Evolutionary conservation across 2,888 invertebrate species (phyloP).

Genomic region (Cordylochernes scorpioides): DNA sequence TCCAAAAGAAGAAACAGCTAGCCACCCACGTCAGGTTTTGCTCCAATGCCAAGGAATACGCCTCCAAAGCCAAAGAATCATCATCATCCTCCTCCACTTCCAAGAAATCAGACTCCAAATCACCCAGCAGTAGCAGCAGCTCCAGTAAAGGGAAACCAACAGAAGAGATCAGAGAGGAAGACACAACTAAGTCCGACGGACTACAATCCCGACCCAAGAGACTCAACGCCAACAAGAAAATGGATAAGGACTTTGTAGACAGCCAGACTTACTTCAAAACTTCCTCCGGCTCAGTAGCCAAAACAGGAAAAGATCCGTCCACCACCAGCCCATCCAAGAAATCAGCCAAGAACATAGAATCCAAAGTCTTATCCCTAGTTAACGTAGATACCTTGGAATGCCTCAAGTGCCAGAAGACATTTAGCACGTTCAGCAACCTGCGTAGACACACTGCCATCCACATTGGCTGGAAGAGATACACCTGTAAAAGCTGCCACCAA

Average conservation of each 20-base stretch:
- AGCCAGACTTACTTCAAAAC: too few species aligned
- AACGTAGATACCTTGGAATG: conserved; percentile 17
- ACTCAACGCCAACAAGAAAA: conserved; percentile 7
- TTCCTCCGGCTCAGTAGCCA: too few species aligned
- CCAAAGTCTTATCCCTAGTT: conserved; percentile 16
- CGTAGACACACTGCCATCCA: conserved; percentile 41
- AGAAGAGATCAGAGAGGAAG: too few species aligned
- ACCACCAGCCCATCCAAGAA: not conserved
- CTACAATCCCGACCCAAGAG: too few species aligned
- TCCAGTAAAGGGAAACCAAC: not conserved
- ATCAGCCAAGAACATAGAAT: conserved; percentile 4
- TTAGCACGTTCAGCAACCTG: conserved; percentile 28
- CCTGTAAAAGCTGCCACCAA: conserved; percentile 37
- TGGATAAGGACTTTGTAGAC: conserved; percentile 4
- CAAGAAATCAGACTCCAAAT: too few species aligned
- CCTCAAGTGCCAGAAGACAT: conserved; percentile 16
- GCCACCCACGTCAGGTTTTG: not conserved
- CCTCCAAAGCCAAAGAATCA: too few species aligned
- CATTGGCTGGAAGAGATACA: conserved; percentile 41
- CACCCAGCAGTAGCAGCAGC: not conserved
- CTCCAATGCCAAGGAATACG: too few species aligned
- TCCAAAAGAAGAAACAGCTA: not conserved
- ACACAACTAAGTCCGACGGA: too few species aligned
- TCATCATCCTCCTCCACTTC: too few species aligned
- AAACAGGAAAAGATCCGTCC: not conserved